These are phyloP conservation scores for Mamestra brassicae DNA, from an alignment of 2,888 invertebrate species.

Conservation along the genomic window DNA sequence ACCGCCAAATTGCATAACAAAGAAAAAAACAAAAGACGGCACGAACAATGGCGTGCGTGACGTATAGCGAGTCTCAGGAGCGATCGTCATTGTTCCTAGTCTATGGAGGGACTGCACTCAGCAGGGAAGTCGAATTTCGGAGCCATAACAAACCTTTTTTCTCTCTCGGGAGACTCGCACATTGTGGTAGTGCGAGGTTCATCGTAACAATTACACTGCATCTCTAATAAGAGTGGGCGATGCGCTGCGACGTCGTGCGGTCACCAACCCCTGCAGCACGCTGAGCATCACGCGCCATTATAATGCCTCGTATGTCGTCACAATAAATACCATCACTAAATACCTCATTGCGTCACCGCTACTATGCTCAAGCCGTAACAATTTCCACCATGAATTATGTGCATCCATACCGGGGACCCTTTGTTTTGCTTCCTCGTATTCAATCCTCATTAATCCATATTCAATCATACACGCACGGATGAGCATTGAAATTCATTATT, in stretches of 20 bases:
- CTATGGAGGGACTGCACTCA: conserved; percentile 69
- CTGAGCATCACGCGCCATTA: conserved; percentile 54
- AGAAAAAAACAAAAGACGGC: conserved; percentile 81
- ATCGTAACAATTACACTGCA: conserved; percentile 61
- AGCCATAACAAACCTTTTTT: conserved; percentile 50
- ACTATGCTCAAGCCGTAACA: conserved; percentile 37
- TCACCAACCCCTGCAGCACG: conserved; percentile 62
- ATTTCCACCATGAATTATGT: conserved; percentile 84
- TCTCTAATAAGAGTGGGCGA: conserved; percentile 59
- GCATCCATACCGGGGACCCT: conserved; percentile 80
- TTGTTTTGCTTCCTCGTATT: conserved; percentile 77
- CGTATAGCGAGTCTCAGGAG: conserved; percentile 79
- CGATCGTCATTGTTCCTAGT: conserved; percentile 81
- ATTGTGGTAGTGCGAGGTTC: conserved; percentile 61
- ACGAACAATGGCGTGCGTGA: conserved; percentile 82
- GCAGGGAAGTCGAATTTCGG: conserved; percentile 73
- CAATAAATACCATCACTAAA: conserved; percentile 67
- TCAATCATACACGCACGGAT: conserved; percentile 67
- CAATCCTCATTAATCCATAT: conserved; percentile 72
- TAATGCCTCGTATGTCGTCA: conserved; percentile 58
- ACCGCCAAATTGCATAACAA: conserved; percentile 80
- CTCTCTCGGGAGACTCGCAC: conserved; percentile 27
- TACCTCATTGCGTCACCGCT: conserved; percentile 61
- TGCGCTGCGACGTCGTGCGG: conserved; percentile 56
- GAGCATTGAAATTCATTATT: conserved; percentile 66